Evolutionary conservation across 2,113 vertebrate species (phyloP), one percentile per base, ranked within the genome.

Genomic region (Odocoileus virginianus): DNA sequence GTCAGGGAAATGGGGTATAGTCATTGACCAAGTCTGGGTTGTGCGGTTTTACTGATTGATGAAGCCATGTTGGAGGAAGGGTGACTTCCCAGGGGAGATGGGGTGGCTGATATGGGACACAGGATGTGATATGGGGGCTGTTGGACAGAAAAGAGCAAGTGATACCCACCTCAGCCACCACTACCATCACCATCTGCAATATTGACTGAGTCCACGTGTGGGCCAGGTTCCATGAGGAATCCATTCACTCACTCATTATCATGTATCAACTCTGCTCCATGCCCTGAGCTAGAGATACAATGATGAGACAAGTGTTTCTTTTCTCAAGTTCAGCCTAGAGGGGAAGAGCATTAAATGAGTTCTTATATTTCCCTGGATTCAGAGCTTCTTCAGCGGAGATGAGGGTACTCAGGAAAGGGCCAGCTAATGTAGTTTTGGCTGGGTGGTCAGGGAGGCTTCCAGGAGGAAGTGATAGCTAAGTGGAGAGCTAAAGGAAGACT

Each of bases 161-260:
- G 23, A 15, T 28, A 6, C 0, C 45, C 33, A 23, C 1, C 21
- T 16, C 16, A 12, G 82, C 28, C 55, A 7, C 30, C 23, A 16
- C 6, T 3, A 0, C 25, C 36, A 17, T 45, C 0, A 2, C 45
- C 9, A 14, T 27, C 54, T 14, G 23, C 55, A 52, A 2, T 45
- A 43, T 23, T 54, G 40, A 28, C 54, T 47, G 40, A 76, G 43
- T 74, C 54, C 47, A 60, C 6, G 21, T 3, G 2, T 4, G 25
- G 23, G 13, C 33, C 82, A 85, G 89, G n/a, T 16, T 91, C 57
- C 12, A 13, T 2, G 19, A 91, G 36, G 9, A 95, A 36, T 30
- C 40, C 30, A 36, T 9, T 2, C 33, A 57, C 27, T 13, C 45
- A 52, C 6, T 6, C 33, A n/a, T 12, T 25, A 50, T 87, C 16